A percentile compares a stretch with the other conserved stretches of the same genome.
Evolutionary conservation across 2,113 vertebrate species (phyloP).

Genomic region (Entomyzon cyanotis): DNA sequence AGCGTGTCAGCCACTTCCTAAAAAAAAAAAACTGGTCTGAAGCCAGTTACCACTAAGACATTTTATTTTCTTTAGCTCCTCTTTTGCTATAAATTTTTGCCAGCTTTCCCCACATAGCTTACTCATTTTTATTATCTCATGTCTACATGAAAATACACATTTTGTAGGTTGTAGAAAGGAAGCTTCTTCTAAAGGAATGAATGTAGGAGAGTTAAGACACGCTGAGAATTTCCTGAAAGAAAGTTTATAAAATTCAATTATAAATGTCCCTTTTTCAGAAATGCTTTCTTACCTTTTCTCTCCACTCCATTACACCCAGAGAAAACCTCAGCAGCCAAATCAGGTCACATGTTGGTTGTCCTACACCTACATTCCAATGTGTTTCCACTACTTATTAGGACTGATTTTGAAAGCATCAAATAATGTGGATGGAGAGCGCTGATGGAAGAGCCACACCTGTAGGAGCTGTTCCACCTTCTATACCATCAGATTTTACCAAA

Average conservation of each 20-base stretch:
- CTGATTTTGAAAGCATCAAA: not conserved
- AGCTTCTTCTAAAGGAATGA: not conserved
- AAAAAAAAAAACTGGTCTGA: not conserved
- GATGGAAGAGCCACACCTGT: not conserved
- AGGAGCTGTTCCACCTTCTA: not conserved
- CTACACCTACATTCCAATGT: not conserved
- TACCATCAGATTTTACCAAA: not conserved
- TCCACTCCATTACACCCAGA: not conserved
- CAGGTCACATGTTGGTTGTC: not conserved
- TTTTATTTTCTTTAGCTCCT: not conserved
- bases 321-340: not conserved
- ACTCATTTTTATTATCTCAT: not conserved
- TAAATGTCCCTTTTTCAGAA: not conserved
- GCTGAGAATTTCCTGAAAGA: not conserved
- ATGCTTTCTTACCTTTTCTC: not conserved
- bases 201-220: not conserved
- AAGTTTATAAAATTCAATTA: not conserved
- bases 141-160: not conserved
- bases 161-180: not conserved
- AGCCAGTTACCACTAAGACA: not conserved
- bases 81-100: not conserved
- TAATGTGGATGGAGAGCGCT: accelerated
- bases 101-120: not conserved
- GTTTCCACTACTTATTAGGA: not conserved
- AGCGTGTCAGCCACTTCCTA: not conserved